A percentile compares a stretch with the other conserved stretches of the same genome.
Evolutionary conservation across 2,888 invertebrate species (phyloP).

Genomic region (Melanotus villosus): DNA sequence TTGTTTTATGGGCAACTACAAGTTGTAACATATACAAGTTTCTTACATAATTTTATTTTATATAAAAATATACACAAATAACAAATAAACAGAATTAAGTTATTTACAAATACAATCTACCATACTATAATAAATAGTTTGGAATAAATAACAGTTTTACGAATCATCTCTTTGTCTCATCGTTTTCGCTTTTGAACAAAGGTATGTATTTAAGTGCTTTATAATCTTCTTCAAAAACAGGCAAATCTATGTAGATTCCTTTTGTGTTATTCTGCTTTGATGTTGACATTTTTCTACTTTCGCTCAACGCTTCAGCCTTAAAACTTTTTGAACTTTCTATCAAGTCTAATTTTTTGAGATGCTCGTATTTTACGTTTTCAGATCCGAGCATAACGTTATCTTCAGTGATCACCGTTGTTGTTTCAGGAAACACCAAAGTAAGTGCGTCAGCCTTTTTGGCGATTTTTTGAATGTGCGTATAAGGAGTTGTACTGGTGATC

Average conservation of each 20-base stretch:
- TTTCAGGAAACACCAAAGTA: conserved; percentile 37
- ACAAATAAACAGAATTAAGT: conserved; percentile 32
- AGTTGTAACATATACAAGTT: not conserved
- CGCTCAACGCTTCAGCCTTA: not conserved
- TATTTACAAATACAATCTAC: conserved; percentile 37
- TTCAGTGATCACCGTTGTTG: not conserved
- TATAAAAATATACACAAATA: conserved; percentile 37
- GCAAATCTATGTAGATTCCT: conserved; percentile 60
- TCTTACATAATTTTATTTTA: conserved; percentile 19
- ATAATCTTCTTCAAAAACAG: conserved; percentile 62
- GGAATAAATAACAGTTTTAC: conserved; percentile 3
- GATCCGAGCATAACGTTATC: not conserved
- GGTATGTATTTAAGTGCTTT: conserved; percentile 65
- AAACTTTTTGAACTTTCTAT: not conserved
- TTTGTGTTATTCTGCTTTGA: conserved; percentile 27
- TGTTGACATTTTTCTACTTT: not conserved
- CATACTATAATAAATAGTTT: conserved; percentile 31
- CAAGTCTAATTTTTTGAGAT: not conserved
- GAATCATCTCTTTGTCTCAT: conserved; percentile 12
- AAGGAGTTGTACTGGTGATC: conserved; percentile 56
- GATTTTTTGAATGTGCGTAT: conserved; percentile 65
- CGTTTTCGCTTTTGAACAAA: conserved; percentile 48
- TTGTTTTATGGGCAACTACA: not conserved
- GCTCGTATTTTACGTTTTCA: conserved; percentile 14
- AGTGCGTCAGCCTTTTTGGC: conserved; percentile 55